Percentiles rank a stretch among this genome's conserved stretches.
phyloP scores from a whole-genome alignment of 2,888 invertebrate species.

The Agrypnus murinus region DNA sequence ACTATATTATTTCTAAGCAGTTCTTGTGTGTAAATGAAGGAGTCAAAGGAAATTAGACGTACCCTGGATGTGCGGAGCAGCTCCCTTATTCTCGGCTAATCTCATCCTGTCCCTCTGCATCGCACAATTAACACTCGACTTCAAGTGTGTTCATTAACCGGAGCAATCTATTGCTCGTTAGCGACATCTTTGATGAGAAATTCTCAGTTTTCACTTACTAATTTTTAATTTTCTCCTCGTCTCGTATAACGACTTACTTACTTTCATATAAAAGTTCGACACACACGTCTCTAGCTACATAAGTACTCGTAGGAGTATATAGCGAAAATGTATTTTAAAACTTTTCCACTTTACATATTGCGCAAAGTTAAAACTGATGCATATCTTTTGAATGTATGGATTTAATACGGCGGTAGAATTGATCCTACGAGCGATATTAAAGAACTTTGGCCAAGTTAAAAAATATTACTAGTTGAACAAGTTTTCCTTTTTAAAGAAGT shows the following conservation, averaged over 20 bases:
- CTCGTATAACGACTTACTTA: slow-evolving; percentile 11
- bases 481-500: slow-evolving; percentile 6
- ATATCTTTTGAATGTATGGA: slow-evolving; percentile 35
- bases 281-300: slow-evolving; percentile 21
- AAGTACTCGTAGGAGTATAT: no score
- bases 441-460: slow-evolving; percentile 28
- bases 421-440: slow-evolving; percentile 38
- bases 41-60: slow-evolving; percentile 47
- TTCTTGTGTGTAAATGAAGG: slow-evolving; percentile 44
- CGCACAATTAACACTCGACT: slow-evolving; percentile 51
- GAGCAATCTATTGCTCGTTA: slow-evolving; percentile 48
- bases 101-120: slow-evolving; percentile 40
- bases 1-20: slow-evolving; percentile 44
- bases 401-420: slow-evolving; percentile 29
- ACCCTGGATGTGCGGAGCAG: slow-evolving; percentile 34
- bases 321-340: slow-evolving; percentile 34
- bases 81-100: slow-evolving; percentile 43
- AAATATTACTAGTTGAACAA: slow-evolving; percentile 31
- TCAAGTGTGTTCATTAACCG: slow-evolving; percentile 49
- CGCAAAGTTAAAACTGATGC: slow-evolving; percentile 39
- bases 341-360: slow-evolving; percentile 44
- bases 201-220: slow-evolving; percentile 41
- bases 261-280: slow-evolving; percentile 15
- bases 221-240: slow-evolving; percentile 45
- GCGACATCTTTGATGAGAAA: slow-evolving; percentile 43